Conservation (phyloP, 2,888 invertebrate genomes). For the Ernsta delagoae region DNA sequence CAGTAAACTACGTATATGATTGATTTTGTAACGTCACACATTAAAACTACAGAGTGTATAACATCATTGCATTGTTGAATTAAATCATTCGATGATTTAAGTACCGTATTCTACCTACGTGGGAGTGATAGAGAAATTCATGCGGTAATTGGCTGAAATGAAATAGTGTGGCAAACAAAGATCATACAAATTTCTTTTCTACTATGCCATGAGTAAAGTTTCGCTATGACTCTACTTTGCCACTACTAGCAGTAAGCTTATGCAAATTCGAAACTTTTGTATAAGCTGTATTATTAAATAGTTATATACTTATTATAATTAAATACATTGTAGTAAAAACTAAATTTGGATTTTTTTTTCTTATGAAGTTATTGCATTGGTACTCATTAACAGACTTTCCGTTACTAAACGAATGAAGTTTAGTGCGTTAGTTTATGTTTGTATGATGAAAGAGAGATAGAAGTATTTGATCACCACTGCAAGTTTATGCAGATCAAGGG, state of each 20-base stretch:
- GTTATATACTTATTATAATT: conserved; percentile 42
- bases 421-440: too few relatives aligned
- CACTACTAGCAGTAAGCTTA: conserved; percentile 77
- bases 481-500: too few relatives aligned
- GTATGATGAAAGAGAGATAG: too few relatives aligned
- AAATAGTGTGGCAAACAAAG: conserved; percentile 76
- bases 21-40: conserved; percentile 22
- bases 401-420: too few relatives aligned
- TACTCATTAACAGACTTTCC: too few relatives aligned
- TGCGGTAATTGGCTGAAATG: conserved; percentile 71
- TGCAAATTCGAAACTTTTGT: conserved; percentile 26
- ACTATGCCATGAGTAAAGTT: conserved; percentile 79
- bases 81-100: conserved; percentile 8
- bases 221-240: conserved; percentile 84
- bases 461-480: too few relatives aligned
- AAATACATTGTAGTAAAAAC: conserved; percentile 4
- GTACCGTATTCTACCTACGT: conserved; percentile 37
- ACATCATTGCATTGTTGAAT: conserved; percentile 2
- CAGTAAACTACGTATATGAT: conserved; percentile 31
- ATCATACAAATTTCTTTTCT: conserved; percentile 57
- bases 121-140: conserved; percentile 51
- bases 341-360: too few relatives aligned
- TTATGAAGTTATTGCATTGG: too few relatives aligned
- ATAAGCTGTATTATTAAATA: conserved; percentile 37
- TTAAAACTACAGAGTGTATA: conserved; percentile 25